Evolutionary conservation across 30 jellyfish, hydroid and myxozoan genomes (phyloP).

Genomic region (Turritopsis dohrnii): DNA sequence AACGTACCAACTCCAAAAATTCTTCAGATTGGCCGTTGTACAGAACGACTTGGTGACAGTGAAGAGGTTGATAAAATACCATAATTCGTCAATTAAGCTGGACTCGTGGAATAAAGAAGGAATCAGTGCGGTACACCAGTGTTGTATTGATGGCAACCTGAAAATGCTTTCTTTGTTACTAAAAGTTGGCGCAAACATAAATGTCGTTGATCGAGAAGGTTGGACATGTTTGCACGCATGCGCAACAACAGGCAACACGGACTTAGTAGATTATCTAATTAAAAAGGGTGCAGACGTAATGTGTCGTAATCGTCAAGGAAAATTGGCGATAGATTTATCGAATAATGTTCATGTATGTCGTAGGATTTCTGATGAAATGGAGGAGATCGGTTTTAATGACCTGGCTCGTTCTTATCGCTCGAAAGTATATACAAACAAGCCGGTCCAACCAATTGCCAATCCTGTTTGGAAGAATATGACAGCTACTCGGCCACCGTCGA

Average conservation of each 20-base stretch:
- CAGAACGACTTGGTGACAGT: constrained; percentile 37
- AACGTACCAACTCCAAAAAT: neutral
- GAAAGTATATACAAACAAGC: neutral
- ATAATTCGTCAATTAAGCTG: constrained; percentile 26
- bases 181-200: constrained; percentile 40
- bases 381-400: constrained; percentile 28
- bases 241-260: constrained; percentile 27
- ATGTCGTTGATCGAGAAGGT: constrained; percentile 29
- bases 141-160: constrained; percentile 42
- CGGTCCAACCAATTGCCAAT: neutral
- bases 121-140: constrained; percentile 28
- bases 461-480: neutral
- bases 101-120: constrained; percentile 41
- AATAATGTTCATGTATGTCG: constrained; percentile 29
- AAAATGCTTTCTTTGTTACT: constrained; percentile 30
- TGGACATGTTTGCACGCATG: constrained; percentile 44
- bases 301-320: constrained; percentile 34
- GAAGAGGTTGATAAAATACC: constrained; percentile 26
- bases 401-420: neutral
- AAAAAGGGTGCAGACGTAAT: constrained; percentile 53
- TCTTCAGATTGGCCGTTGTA: constrained; percentile 27
- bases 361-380: constrained; percentile 46
- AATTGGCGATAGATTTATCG: constrained; percentile 53
- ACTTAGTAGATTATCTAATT: constrained; percentile 29
- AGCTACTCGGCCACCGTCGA: neutral